These are phyloP conservation scores for Metallyticus violacea DNA, from an alignment of 2,888 invertebrate genomes.

Conservation along the genomic window DNA sequence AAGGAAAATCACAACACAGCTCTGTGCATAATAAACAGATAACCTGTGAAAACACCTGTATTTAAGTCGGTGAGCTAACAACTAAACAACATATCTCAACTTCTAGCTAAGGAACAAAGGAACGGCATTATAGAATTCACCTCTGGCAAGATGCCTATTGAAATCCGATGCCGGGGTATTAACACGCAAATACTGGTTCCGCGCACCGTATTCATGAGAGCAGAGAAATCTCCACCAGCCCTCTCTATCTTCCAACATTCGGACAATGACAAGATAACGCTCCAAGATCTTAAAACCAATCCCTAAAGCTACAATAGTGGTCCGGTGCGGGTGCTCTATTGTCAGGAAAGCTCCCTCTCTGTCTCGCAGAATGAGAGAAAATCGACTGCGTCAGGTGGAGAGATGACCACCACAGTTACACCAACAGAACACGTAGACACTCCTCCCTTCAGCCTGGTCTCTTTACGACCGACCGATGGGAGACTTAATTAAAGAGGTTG, in stretches of 20 bases:
- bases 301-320: neutral
- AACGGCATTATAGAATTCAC: too few relatives aligned
- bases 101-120: neutral
- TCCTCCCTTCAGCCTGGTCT: neutral
- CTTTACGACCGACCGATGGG: constrained; percentile 13
- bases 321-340: too few relatives aligned
- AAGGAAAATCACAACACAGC: too few relatives aligned
- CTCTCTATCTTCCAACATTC: neutral
- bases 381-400: neutral
- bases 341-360: neutral
- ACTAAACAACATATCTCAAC: too few relatives aligned
- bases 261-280: neutral
- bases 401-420: too few relatives aligned
- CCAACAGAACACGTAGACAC: neutral
- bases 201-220: too few relatives aligned
- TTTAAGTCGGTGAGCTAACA: too few relatives aligned
- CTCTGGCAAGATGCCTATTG: neutral
- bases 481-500: constrained; percentile 16
- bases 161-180: neutral
- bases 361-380: neutral
- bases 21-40: too few relatives aligned
- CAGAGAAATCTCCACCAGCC: too few relatives aligned
- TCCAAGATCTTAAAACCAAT: neutral
- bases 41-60: too few relatives aligned
- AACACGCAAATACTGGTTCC: neutral